Conservation (phyloP, 2,888 invertebrate genomes). For the Machimus rusticus region DNA sequence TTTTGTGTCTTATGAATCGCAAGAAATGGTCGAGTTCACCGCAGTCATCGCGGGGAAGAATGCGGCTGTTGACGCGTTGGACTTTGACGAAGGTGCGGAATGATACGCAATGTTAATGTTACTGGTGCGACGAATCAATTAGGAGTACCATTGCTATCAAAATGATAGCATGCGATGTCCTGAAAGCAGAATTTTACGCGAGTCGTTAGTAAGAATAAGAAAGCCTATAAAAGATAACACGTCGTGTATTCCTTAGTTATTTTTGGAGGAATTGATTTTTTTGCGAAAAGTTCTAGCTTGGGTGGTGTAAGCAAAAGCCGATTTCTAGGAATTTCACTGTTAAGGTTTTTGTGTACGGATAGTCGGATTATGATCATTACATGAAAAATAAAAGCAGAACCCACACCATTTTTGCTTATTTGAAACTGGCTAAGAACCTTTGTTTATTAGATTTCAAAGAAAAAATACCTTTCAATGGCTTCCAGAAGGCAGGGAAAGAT, state of each 20-base stretch:
- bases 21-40: background rate
- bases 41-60: background rate
- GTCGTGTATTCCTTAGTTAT: background rate
- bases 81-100: background rate
- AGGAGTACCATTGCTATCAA: background rate
- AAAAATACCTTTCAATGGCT: too few relatives aligned
- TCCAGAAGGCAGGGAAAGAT: too few relatives aligned
- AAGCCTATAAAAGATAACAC: background rate
- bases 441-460: too few relatives aligned
- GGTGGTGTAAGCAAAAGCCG: background rate
- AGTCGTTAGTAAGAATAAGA: background rate
- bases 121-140: background rate
- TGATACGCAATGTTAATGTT: background rate
- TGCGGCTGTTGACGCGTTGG: background rate
- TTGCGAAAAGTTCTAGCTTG: background rate
- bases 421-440: too few relatives aligned
- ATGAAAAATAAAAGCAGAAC: too few relatives aligned
- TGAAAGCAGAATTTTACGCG: background rate
- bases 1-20: background rate
- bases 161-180: background rate
- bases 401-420: too few relatives aligned
- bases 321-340: background rate
- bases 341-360: background rate
- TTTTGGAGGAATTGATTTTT: background rate
- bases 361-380: background rate